phyloP scores from a whole-genome alignment of 2,888 invertebrate species.

The Rutpela maculata region DNA sequence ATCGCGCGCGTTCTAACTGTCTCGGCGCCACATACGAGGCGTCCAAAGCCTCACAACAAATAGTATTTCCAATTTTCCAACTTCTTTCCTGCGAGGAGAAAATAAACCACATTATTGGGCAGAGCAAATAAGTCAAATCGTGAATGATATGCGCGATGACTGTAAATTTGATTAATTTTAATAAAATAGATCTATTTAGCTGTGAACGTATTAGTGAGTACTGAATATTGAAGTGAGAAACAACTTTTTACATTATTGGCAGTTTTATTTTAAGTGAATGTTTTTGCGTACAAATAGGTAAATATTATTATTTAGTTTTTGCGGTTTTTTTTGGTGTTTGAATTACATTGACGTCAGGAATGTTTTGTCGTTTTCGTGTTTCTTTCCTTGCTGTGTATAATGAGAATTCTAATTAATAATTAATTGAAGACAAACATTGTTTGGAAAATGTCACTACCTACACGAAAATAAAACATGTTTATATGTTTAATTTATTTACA shows the following conservation, averaged over 20 bases:
- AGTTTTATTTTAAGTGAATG: background rate
- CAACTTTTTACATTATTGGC: background rate
- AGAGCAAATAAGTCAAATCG: background rate
- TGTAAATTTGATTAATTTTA: background rate
- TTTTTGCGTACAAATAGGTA: background rate
- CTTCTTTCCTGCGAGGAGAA: background rate
- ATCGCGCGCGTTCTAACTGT: conserved; percentile 18
- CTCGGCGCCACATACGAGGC: background rate
- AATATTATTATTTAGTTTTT: background rate
- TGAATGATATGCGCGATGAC: conserved; percentile 9
- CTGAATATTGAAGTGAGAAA: background rate
- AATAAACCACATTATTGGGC: conserved; percentile 6
- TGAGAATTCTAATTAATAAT: too few relatives aligned
- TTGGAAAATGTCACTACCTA: background rate
- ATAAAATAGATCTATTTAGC: background rate
- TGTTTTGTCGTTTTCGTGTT: too few relatives aligned
- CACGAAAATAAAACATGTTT: conserved; percentile 1
- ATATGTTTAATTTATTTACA: conserved; percentile 5
- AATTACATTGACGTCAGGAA: too few relatives aligned
- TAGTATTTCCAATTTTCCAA: background rate
- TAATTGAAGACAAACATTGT: too few relatives aligned
- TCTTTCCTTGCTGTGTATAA: too few relatives aligned
- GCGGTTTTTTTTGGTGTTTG: background rate
- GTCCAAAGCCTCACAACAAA: background rate
- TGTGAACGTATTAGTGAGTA: conserved; percentile 2